Evolutionary conservation across 2,797 vertebrate species (phyloP).

Genomic region (Atherinosoma microstoma): DNA sequence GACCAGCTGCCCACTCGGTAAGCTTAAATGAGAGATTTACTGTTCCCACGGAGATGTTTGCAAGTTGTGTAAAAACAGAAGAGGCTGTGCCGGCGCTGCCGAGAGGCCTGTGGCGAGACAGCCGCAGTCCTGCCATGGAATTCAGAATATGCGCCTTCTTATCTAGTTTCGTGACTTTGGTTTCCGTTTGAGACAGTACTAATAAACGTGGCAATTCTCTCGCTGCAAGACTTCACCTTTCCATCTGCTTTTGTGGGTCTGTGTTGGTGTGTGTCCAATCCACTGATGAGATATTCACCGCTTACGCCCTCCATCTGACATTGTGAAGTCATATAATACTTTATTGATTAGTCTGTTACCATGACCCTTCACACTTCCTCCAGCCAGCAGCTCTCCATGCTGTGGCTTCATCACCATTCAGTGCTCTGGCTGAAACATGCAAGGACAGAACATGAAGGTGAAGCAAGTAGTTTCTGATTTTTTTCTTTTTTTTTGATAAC

Average conservation of each 20-base stretch:
- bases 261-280: slow-evolving; percentile 14
- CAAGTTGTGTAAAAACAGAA: slow-evolving; percentile 21
- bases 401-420: slow-evolving; percentile 8
- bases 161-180: slow-evolving; percentile 39
- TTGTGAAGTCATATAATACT: slow-evolving; percentile 43
- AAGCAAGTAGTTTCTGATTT: neutral
- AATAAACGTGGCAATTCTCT: slow-evolving; percentile 52
- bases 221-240: slow-evolving; percentile 32
- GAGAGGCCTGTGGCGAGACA: slow-evolving; percentile 45
- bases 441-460: slow-evolving; percentile 23
- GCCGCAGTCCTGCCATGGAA: slow-evolving; percentile 50
- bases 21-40: slow-evolving; percentile 26
- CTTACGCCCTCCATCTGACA: slow-evolving; percentile 44
- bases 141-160: slow-evolving; percentile 30
- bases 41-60: slow-evolving; percentile 33
- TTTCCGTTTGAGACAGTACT: slow-evolving; percentile 44
- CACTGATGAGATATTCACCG: neutral
- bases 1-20: slow-evolving; percentile 38
- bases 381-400: slow-evolving; percentile 20
- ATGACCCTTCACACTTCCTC: slow-evolving; percentile 32
- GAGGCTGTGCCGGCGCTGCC: neutral
- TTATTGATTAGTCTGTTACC: slow-evolving; percentile 48
- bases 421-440: slow-evolving; percentile 25
- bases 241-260: slow-evolving; percentile 29
- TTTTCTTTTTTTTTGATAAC: no score